These are phyloP conservation scores for Thinocorus orbignyianus DNA, from an alignment of 2,113 vertebrate genomes.

Conservation along the genomic window DNA sequence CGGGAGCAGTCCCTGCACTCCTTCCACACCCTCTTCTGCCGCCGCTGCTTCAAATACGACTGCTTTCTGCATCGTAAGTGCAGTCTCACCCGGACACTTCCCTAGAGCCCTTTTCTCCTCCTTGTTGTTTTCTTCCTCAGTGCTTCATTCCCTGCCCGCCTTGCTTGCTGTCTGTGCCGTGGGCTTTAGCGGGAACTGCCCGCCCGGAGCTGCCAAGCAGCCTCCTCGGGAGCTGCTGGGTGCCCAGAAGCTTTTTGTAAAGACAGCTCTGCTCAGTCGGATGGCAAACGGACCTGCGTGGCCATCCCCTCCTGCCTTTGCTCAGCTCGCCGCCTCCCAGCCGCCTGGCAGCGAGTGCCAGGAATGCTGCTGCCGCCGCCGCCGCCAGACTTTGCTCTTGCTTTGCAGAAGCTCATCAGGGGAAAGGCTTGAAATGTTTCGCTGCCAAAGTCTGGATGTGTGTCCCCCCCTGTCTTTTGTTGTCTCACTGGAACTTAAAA, in stretches of 20 bases:
- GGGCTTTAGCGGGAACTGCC: background rate
- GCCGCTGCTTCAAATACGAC: constrained; percentile 98
- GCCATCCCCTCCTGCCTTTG: background rate
- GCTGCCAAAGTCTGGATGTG: constrained; percentile 22
- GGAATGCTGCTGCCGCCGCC: background rate
- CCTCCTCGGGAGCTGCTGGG: background rate
- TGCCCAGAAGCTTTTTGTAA: background rate
- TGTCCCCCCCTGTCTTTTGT: constrained; percentile 5
- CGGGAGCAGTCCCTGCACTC: constrained; percentile 96
- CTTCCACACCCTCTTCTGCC: constrained; percentile 97
- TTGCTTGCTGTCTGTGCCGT: background rate
- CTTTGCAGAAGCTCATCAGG: constrained; percentile 45
- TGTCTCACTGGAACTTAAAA: constrained; percentile 22
- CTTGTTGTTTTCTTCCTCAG: background rate
- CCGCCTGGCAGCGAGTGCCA: background rate
- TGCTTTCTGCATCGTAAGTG: constrained; percentile 97
- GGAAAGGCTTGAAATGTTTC: constrained; percentile 43
- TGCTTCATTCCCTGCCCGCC: background rate
- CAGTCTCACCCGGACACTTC: background rate
- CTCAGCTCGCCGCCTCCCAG: background rate
- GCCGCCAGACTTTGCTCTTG: background rate
- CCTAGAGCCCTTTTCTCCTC: constrained; percentile 28
- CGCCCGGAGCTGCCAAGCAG: background rate
- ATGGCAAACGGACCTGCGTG: background rate
- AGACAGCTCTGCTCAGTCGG: background rate